phyloP scores from a whole-genome alignment of 2,888 invertebrate genomes.

The Homarus gammarus region DNA sequence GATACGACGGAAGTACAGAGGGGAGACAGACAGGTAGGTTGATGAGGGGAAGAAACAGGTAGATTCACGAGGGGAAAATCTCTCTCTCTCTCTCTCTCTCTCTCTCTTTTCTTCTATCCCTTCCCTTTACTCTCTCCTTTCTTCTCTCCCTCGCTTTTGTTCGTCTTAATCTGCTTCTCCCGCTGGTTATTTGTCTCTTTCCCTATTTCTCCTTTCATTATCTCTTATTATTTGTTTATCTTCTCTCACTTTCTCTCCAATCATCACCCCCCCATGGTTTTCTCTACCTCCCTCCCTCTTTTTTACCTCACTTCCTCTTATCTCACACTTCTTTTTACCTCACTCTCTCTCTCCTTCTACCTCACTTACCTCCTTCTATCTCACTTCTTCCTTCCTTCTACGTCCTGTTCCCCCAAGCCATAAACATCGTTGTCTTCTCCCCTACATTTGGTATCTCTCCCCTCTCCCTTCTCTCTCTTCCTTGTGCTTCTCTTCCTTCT shows the following conservation, averaged over 20 bases:
- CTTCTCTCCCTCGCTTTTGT: not conserved
- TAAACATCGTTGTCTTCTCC: too few species aligned
- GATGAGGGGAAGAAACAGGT: not conserved
- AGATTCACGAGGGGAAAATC: not conserved
- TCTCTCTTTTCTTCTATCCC: not conserved
- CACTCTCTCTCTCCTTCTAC: conserved; percentile 1
- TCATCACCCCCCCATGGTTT: too few species aligned
- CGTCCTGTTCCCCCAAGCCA: too few species aligned
- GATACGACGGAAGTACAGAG: too few species aligned
- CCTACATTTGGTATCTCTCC: not conserved
- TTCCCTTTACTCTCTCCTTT: not conserved
- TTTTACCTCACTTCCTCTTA: not conserved
- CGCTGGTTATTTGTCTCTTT: not conserved
- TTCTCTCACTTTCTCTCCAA: not conserved
- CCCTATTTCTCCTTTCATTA: not conserved
- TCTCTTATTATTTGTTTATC: too few species aligned
- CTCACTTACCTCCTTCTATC: too few species aligned
- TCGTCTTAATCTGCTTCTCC: not conserved
- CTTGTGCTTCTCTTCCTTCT: not conserved
- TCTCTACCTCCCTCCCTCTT: not conserved
- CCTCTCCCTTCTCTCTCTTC: not conserved
- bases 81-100: not conserved
- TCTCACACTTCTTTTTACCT: not conserved
- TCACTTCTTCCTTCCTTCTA: too few species aligned
- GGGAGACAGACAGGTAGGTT: too few species aligned